Conservation (phyloP, 2,888 invertebrate genomes). For the Pollenia griseotomentosa region DNA sequence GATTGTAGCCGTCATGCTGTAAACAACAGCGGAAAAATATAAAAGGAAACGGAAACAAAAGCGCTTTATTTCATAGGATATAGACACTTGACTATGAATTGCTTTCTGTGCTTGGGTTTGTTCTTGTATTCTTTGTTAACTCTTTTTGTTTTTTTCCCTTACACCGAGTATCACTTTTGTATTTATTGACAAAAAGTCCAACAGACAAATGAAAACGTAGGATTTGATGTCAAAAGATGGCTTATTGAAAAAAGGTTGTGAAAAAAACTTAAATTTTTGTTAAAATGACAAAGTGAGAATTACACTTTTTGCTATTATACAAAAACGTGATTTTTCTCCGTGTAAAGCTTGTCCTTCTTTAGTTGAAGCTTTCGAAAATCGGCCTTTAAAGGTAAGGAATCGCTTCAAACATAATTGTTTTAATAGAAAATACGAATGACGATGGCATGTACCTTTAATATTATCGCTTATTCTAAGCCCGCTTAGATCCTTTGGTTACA, state of each 20-base stretch:
- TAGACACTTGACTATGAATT: slow-evolving; percentile 59
- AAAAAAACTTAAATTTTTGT: background rate
- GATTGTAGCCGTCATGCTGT: background rate
- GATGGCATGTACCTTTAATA: too few relatives aligned
- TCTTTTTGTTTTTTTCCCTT: background rate
- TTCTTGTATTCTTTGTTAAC: background rate
- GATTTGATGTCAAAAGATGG: background rate
- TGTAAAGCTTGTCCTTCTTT: too few relatives aligned
- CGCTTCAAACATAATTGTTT: too few relatives aligned
- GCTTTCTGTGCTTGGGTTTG: slow-evolving; percentile 8
- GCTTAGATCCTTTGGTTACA: too few relatives aligned
- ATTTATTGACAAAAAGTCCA: background rate
- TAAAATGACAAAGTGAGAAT: too few relatives aligned
- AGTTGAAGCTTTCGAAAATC: too few relatives aligned
- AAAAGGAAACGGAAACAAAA: slow-evolving; percentile 58
- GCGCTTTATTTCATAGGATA: slow-evolving; percentile 59
- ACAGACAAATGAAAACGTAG: background rate
- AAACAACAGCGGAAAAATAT: slow-evolving; percentile 34
- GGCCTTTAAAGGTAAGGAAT: too few relatives aligned
- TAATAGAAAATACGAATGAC: too few relatives aligned
- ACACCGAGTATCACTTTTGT: slow-evolving; percentile 17
- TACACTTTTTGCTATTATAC: too few relatives aligned
- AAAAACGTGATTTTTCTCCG: too few relatives aligned
- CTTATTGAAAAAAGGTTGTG: background rate
- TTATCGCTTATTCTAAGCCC: too few relatives aligned